These are phyloP conservation scores for Poecilia latipinna DNA, from an alignment of 2,113 vertebrate species.

Conservation along the genomic window DNA sequence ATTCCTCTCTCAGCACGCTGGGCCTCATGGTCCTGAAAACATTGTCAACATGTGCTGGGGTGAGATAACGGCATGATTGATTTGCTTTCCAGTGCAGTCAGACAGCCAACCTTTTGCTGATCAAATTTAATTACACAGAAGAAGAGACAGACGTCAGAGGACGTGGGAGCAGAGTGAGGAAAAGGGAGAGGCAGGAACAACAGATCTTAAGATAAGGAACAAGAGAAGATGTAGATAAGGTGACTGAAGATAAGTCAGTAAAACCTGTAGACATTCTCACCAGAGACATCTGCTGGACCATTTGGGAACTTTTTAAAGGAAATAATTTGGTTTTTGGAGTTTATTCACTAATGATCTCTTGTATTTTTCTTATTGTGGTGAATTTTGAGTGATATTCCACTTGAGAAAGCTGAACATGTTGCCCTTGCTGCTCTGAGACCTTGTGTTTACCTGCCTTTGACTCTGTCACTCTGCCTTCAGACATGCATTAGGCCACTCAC, in stretches of 20 bases:
- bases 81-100: constrained; percentile 62
- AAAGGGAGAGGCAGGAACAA: constrained; percentile 23
- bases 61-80: constrained; percentile 69
- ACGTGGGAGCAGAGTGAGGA: constrained; percentile 11
- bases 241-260: neutral
- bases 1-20: constrained; percentile 14
- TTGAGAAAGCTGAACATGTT: neutral
- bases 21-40: constrained; percentile 1
- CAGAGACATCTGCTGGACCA: constrained; percentile 66
- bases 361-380: neutral
- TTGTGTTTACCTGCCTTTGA: neutral
- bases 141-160: constrained; percentile 37
- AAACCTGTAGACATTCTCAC: neutral
- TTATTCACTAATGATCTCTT: neutral
- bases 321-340: neutral
- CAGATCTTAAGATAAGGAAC: constrained; percentile 8
- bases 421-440: neutral
- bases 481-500: constrained; percentile 6
- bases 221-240: neutral
- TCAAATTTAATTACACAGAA: constrained; percentile 63
- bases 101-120: constrained; percentile 63
- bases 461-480: constrained; percentile 13
- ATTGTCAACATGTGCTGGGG: constrained; percentile 35
- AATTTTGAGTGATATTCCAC: neutral
- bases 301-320: constrained; percentile 18